Conservation (phyloP, 2,797 vertebrate genomes). For the Mormyrus proboscirostris region DNA sequence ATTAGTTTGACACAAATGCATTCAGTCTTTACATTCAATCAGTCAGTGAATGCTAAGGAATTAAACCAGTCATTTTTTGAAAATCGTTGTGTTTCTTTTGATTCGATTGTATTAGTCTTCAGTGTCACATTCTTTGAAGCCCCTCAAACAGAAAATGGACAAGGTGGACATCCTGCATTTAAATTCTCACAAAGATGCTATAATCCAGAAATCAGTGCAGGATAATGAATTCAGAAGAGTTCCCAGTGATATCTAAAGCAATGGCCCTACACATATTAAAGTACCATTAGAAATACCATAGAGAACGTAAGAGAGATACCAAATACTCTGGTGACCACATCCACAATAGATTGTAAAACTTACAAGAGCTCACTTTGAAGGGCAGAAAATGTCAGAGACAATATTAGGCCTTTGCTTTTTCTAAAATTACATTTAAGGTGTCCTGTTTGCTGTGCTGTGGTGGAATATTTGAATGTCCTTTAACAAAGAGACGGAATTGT, state of each 20-base stretch:
- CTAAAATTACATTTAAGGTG: not conserved
- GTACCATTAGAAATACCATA: slow-evolving; percentile 20
- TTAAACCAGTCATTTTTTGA: not conserved
- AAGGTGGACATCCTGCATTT: not conserved
- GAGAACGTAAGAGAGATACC: slow-evolving; percentile 16
- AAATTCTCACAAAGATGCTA: slow-evolving; percentile 16
- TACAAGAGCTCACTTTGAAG: slow-evolving; percentile 36
- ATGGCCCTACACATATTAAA: slow-evolving; percentile 23
- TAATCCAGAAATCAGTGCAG: not conserved
- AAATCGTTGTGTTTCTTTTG: not conserved
- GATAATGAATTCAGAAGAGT: slow-evolving; percentile 23
- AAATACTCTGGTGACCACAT: slow-evolving; percentile 20
- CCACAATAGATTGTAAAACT: slow-evolving; percentile 33
- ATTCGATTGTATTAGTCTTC: not conserved
- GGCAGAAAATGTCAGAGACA: slow-evolving; percentile 34
- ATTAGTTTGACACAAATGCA: not conserved
- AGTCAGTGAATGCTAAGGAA: not conserved
- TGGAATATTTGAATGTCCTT: not conserved
- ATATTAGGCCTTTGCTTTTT: not conserved
- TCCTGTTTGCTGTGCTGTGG: not conserved
- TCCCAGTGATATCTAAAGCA: slow-evolving; percentile 21
- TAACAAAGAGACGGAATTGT: not conserved
- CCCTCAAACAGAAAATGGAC: slow-evolving; percentile 6
- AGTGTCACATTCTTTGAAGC: slow-evolving; percentile 9
- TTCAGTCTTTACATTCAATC: not conserved